Evolutionary conservation across 2,797 vertebrate genomes (phyloP).

Genomic region (Kryptolebias ocellatus): DNA sequence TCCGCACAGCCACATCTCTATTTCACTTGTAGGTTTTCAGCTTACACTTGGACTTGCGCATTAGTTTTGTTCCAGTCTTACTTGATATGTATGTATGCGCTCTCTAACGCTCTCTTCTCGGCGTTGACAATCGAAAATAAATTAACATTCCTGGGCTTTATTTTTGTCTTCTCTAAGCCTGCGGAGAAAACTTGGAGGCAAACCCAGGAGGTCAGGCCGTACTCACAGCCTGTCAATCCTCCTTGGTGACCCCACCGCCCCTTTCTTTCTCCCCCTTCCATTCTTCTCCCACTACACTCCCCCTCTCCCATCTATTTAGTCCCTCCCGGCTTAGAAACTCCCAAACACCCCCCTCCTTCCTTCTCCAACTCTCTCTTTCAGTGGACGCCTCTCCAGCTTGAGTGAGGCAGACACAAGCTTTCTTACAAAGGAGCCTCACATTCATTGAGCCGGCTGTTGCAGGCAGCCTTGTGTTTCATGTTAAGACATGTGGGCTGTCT

Average conservation of each 20-base stretch:
- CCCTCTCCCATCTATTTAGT: slow-evolving; percentile 72
- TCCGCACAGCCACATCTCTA: slow-evolving; percentile 59
- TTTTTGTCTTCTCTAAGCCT: slow-evolving; percentile 79
- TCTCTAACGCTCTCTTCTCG: slow-evolving; percentile 74
- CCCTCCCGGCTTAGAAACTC: slow-evolving; percentile 64
- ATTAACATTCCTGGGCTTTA: slow-evolving; percentile 87
- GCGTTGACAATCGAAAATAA: slow-evolving; percentile 84
- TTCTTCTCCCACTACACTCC: slow-evolving; percentile 71
- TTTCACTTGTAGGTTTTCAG: slow-evolving; percentile 69
- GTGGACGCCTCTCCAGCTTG: slow-evolving; percentile 77
- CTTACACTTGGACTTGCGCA: slow-evolving; percentile 69
- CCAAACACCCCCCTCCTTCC: slow-evolving; percentile 28
- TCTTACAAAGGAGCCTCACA: slow-evolving; percentile 72
- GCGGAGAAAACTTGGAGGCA: slow-evolving; percentile 79
- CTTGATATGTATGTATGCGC: slow-evolving; percentile 83
- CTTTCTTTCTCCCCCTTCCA: slow-evolving; percentile 73
- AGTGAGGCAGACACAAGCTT: slow-evolving; percentile 79
- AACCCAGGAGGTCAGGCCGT: slow-evolving; percentile 81
- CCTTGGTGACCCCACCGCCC: slow-evolving; percentile 71
- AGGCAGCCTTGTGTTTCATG: slow-evolving; percentile 69
- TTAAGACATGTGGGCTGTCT: slow-evolving; percentile 76
- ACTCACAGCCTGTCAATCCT: slow-evolving; percentile 85
- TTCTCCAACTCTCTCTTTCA: slow-evolving; percentile 62
- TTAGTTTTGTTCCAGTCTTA: slow-evolving; percentile 76
- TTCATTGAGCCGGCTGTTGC: slow-evolving; percentile 70